Base-by-base conservation (phyloP, 23 tunicate genomes). In the Ascidia mentula region DNA sequence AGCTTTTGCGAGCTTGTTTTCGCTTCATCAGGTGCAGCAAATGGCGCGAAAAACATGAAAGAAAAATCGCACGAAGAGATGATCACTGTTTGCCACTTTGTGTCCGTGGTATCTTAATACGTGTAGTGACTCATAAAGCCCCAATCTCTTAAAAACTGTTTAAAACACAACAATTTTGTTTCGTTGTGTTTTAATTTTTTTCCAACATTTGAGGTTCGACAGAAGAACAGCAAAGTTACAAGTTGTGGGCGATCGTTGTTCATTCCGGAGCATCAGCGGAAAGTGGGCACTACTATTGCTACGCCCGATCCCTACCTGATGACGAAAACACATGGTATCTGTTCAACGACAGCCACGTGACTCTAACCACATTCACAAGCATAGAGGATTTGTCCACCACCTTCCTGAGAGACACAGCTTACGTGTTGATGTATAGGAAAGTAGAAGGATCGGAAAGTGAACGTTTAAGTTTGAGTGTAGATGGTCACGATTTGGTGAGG, bases 251-350 rank as follows among this genome's bases (percentile, higher is more conserved):
- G 31, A 72, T 86, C 34, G 90, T 86, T 1, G 84, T 86, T 5
- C 90, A 86, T 38, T 86, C 90, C 15, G 90, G 90, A 8, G 46
- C 82, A 39, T 86, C 90, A 18, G 84, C 90, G 9, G 84, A 86
- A 28, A 86, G 90, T 46, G 90, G 90, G 0, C 90, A 86, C 38
- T 86, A 86, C 45, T 86, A 86, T 74, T 72, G 90, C 80, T 86
- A 79, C 36, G 84, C 73, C 8, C 73, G 59, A 45, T 45, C 45
- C 18, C 30, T 53, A 9, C 65, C 65, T 1, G 24, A 28, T 53
- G 65, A 53, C 13, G 28, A 26, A 26, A 36, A 85, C 36, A 24
- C 36, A 0, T 86, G 90, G 90, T 86, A 37, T 40, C 75, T 86
- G 20, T 86, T 86, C 65, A 86, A 86, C 75, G 90, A 86, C 75